Percentiles rank a stretch among this genome's conserved stretches.
Evolutionary conservation across 2,113 vertebrate species (phyloP).

Genomic region (Struthio camelus): DNA sequence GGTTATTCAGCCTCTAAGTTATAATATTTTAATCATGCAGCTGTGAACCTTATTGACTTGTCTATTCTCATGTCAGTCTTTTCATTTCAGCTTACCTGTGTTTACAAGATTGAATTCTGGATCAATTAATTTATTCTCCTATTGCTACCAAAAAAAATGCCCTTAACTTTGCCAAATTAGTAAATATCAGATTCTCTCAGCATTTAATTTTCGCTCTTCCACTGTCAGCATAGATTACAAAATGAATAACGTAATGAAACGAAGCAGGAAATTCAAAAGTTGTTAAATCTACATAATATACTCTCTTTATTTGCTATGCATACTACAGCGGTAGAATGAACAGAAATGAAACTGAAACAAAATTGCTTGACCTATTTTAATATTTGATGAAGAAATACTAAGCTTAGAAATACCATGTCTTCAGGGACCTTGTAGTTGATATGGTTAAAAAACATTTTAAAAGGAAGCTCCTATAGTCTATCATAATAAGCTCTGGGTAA

Average conservation of each 20-base stretch:
- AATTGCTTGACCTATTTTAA: constrained; percentile 63
- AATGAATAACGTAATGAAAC: constrained; percentile 17
- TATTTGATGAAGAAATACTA: constrained; percentile 61
- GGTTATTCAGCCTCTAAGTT: not conserved
- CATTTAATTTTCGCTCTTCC: not conserved
- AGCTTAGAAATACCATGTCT: constrained; percentile 34
- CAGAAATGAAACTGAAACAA: constrained; percentile 13
- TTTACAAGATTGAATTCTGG: not conserved
- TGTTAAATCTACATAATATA: constrained; percentile 20
- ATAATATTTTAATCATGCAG: not conserved
- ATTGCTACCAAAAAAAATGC: not conserved
- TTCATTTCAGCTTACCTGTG: not conserved
- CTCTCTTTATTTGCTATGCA: constrained; percentile 1
- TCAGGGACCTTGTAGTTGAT: constrained; percentile 30
- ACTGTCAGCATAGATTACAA: not conserved
- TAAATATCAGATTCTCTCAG: constrained; percentile 3
- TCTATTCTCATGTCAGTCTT: not conserved
- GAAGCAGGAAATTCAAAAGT: constrained; percentile 3
- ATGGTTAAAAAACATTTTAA: constrained; percentile 47
- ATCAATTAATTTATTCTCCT: not conserved
- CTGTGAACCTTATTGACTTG: not conserved
- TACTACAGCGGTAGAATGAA: not conserved
- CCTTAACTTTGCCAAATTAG: constrained; percentile 14
- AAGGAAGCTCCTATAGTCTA: constrained; percentile 24
- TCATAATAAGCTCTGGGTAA: constrained; percentile 65